Base-by-base conservation (phyloP, 2,888 invertebrate genomes). In the Augiades crinisus region DNA sequence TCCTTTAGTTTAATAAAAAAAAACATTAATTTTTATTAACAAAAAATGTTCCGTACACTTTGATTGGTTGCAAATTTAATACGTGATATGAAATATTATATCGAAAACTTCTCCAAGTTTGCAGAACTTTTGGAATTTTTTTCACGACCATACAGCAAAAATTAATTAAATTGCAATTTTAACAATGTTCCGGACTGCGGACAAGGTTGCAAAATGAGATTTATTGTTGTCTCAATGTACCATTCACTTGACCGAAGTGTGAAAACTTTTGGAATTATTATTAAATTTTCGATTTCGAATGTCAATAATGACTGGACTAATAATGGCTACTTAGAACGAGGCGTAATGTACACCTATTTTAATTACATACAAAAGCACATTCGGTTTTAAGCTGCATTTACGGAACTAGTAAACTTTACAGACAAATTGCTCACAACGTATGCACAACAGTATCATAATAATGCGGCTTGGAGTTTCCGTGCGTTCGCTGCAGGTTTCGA, bases 361-460 rank as follows among this genome's bases (percentile, higher is more conserved):
- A 44, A 33, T 44, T 33, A 13, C 44, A 44, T 44, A 44, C n/a
- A 44, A 44, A 44, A 33, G 21, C 44, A 33, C 44, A 44, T 44
- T 44, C 12, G 5, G 44, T 5, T 44, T 33, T 44, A 33, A 44
- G 44, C 44, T 44, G 21, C 44, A 33, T 44, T 44, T 44, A 44
- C 21, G 31, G 31, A 31, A 44, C 31, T 44, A 33, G 44, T 44
- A 44, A 33, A 44, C 31, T 44, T 31, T 10, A 31, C 31, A 19
- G 30, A 43, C 43, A 44, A 19, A 44, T 44, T 31, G 19, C 31
- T 33, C 7, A 17, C 17, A 21, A 7, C 10, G 27, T 27, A 27
- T 13, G 13, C 30, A 8, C 27, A 13, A 13, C 21, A n/a, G 41
- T 30, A 30, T 30, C 14, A 13, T 30, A 17, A 41, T 41, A 27